phyloP scores from a whole-genome alignment of 2,797 vertebrate species.

The Gymnocypris eckloni region DNA sequence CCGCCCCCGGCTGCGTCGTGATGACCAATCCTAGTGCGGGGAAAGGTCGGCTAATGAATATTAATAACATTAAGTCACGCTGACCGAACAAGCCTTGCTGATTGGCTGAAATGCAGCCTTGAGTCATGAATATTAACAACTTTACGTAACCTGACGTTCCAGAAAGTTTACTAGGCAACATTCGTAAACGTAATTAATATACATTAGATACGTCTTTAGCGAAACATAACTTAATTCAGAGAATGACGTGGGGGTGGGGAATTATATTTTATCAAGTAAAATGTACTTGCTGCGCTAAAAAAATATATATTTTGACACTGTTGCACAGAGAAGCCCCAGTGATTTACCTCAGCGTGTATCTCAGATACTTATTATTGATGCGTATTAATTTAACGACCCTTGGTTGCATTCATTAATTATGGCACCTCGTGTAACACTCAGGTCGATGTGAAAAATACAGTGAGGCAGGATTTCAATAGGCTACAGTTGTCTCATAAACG shows the following conservation, averaged over 20 bases:
- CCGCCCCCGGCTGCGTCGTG: conserved; percentile 57
- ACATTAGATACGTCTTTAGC: background rate
- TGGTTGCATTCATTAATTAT: background rate
- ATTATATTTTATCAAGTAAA: background rate
- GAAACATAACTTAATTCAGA: background rate
- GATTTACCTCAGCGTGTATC: background rate
- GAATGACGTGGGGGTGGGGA: background rate
- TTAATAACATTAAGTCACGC: background rate
- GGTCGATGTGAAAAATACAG: background rate
- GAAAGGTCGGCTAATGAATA: conserved; percentile 10
- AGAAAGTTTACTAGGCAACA: background rate
- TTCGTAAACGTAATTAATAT: background rate
- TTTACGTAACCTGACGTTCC: background rate
- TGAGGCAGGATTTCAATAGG: background rate
- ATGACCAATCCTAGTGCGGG: background rate
- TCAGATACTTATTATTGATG: background rate
- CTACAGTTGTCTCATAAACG: too few relatives aligned
- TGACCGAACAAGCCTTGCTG: background rate
- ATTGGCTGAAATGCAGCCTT: conserved; percentile 6
- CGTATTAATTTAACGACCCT: background rate
- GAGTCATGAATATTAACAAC: background rate
- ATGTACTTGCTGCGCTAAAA: background rate
- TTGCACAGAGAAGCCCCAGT: background rate
- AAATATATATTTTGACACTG: background rate
- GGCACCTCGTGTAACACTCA: background rate